Evolutionary conservation across 1,140 invertebrate genomes (phyloP), one percentile per base, ranked within the genome.

Genomic region (Drosophila ogumai): DNA sequence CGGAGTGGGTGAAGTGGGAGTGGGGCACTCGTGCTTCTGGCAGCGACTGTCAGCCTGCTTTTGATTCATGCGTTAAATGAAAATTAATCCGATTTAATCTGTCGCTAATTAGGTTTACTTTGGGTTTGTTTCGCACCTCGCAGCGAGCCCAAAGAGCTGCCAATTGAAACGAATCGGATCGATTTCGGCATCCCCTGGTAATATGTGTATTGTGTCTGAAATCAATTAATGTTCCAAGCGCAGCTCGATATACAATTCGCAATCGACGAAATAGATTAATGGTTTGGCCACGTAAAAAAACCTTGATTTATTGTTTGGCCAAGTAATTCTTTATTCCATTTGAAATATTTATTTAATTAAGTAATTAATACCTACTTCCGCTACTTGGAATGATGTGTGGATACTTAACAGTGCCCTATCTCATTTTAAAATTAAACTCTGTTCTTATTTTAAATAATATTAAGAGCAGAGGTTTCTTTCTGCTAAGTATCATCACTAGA

Each of bases 31-130:
- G 66, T 84, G 84, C 69, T 63, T 57, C 61, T 86, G 79, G 61
- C 82, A 74, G 67, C 47, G 72, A 57, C 85, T 82, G 71, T 76
- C 76, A 66, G 81, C 69, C 85, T 81, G 85, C 57, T 69, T 90
- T 90, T 88, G 85, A 90, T 90, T 88, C 85, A 88, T 90, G 85
- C 69, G 81, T 90, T 90, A 90, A 90, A 90, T 90, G 85, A 85
- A 90, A 90, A 90, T 90, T 90, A 90, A 90, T 90, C 85, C 86
- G 81, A 90, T 90, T 90, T 90, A 90, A 90, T 90, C 85, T 90
- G 81, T 90, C 85, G 85, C 85, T 90, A 90, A 90, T 90, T 90
- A 90, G 86, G 86, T 90, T 90, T 90, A 90, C 86, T 90, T 80
- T 90, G 81, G 85, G 81, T 79, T 90, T 85, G 86, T 81, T 85